Base-by-base conservation (phyloP, 2,113 vertebrate genomes). In the Dromaius novaehollandiae region DNA sequence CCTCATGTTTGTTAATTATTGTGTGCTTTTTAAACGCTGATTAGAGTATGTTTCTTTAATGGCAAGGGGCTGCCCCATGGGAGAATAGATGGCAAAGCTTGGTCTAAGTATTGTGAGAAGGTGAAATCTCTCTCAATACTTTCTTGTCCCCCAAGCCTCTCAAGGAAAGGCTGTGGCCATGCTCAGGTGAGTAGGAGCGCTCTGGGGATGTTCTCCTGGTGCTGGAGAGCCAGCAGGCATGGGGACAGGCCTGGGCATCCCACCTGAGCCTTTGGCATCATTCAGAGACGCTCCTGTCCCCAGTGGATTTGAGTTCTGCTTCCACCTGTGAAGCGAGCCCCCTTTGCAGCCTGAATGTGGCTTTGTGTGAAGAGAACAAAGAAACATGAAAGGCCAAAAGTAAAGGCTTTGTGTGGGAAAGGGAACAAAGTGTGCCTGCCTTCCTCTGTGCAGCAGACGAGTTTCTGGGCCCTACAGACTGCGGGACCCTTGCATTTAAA, bases 341-440 rank as follows among this genome's bases (percentile, higher is more conserved):
- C 82, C 21, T 82, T 93, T 88, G 16, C 81, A 76, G 85, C 77
- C 82, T 50, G 84, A 81, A 48, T 7, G 0, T 30, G 77, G 89
- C 88, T 96, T 95, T 96, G 88, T 88, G 68, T 34, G 34, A n/a
- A 13, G 60, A 93, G 88, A 96, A 97, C 90, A 96, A 94, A 96
- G 92, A 3, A 14, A 88, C 44, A 86, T 90, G 93, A 96, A 95
- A 96, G 79, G 76, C 82, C 90, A 70, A 71, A 91, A 92, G 79
- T 44, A 60, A 95, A 94, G 66, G 70, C 46, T 96, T 96, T 96
- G 91, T 96, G 79, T 46, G 68, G 55, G 68, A 69, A 88, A 66
- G 65, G 71, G 95, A 97, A 94, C 93, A 96, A 93, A 95, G 90
- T 32, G 68, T 92, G 55, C 50, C 92, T 73, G 85, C 70, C 88